Conservation (phyloP, 2,797 vertebrate genomes). For the Intellagama lesueurii region DNA sequence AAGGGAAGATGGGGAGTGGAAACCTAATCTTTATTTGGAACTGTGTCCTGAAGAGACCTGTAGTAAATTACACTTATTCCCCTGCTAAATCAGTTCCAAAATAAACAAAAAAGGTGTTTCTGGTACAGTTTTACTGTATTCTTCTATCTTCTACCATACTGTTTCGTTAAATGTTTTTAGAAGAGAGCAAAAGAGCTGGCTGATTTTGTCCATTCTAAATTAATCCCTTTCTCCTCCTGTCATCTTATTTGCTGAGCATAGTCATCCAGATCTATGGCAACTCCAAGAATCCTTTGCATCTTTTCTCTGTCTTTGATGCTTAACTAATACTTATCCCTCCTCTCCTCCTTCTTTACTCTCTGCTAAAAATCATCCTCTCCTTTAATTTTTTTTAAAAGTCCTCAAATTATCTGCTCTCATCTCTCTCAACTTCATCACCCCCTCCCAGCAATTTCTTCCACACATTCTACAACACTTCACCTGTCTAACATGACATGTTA, state of each 20-base stretch:
- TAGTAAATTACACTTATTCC: constrained; percentile 64
- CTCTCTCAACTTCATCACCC: too few species aligned
- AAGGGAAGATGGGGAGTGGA: constrained; percentile 58
- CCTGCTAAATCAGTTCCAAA: constrained; percentile 52
- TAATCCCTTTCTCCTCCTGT: not conserved
- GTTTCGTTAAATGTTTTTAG: not conserved
- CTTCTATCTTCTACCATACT: not conserved
- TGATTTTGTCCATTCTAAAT: not conserved
- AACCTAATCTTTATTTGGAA: constrained; percentile 66
- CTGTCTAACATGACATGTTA: not conserved
- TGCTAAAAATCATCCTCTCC: not conserved
- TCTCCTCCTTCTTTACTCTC: not conserved
- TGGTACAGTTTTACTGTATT: not conserved
- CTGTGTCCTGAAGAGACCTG: constrained; percentile 59
- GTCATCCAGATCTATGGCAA: not conserved
- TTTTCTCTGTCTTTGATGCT: not conserved
- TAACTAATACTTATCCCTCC: not conserved
- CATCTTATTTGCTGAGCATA: not conserved
- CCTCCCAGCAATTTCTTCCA: not conserved
- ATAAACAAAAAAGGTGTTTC: constrained; percentile 32
- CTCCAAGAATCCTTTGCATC: not conserved
- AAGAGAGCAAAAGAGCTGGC: not conserved
- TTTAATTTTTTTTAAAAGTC: not conserved
- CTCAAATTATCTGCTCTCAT: not conserved
- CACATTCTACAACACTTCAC: not conserved